A percentile compares a stretch with the other conserved stretches of the same genome.
phyloP scores from a whole-genome alignment of 2,797 vertebrate species.

The Xyrichtys novacula region DNA sequence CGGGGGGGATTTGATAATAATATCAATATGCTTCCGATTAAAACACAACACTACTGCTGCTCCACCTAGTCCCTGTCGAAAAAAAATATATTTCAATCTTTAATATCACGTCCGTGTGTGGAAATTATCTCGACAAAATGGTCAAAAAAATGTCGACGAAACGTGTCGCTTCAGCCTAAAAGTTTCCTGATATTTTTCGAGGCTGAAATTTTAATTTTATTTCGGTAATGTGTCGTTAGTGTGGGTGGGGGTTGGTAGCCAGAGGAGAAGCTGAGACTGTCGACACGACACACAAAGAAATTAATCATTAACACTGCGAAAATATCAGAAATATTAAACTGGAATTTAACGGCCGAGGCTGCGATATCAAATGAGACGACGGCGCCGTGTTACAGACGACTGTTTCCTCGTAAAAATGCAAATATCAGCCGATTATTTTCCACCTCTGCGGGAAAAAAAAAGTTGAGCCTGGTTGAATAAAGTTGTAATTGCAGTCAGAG shows the following conservation, averaged over 20 bases:
- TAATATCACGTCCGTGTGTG: slow-evolving; percentile 62
- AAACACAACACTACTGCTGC: slow-evolving; percentile 47
- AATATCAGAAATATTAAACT: slow-evolving; percentile 79
- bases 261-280: slow-evolving; percentile 58
- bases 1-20: slow-evolving; percentile 70
- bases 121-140: slow-evolving; percentile 20
- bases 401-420: slow-evolving; percentile 9
- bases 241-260: slow-evolving; percentile 81
- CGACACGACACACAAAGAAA: slow-evolving; percentile 89
- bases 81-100: slow-evolving; percentile 52
- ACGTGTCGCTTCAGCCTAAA: slow-evolving; percentile 48
- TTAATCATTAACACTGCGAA: slow-evolving; percentile 85
- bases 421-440: slow-evolving; percentile 42
- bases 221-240: slow-evolving; percentile 51
- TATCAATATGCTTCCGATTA: slow-evolving; percentile 78
- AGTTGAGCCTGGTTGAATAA: slow-evolving; percentile 78
- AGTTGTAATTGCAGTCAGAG: slow-evolving; percentile 77
- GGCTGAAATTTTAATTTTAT: slow-evolving; percentile 61
- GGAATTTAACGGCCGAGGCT: slow-evolving; percentile 44
- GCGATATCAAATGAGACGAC: slow-evolving; percentile 13
- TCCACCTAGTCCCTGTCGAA: slow-evolving; percentile 68
- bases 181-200: slow-evolving; percentile 72
- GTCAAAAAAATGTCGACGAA: slow-evolving; percentile 41
- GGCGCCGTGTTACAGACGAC: slow-evolving; percentile 9
- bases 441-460: slow-evolving; percentile 54